Conservation (phyloP, 2,888 invertebrate species). For the Amphipyra tragopoginis region DNA sequence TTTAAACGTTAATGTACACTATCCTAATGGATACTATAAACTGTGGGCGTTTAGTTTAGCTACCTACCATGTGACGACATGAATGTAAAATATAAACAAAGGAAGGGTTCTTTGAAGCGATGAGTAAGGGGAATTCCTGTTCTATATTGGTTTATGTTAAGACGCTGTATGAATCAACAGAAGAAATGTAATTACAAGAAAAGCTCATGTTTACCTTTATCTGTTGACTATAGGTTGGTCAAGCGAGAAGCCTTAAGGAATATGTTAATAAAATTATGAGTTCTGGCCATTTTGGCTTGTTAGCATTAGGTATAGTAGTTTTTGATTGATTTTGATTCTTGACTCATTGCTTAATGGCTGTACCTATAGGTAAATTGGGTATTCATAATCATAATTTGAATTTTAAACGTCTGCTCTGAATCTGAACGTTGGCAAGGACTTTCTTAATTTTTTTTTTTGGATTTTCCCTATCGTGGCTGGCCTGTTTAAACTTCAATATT, state of each 20-base stretch:
- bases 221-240: not conserved
- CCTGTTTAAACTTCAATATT: too few relatives aligned
- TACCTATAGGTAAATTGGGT: too few relatives aligned
- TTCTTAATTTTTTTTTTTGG: too few relatives aligned
- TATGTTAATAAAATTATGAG: too few relatives aligned
- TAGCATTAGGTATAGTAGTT: too few relatives aligned
- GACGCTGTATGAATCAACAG: conserved; percentile 36
- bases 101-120: conserved; percentile 64
- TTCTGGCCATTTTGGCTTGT: too few relatives aligned
- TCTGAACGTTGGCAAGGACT: too few relatives aligned
- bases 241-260: not conserved
- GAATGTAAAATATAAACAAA: conserved; percentile 62
- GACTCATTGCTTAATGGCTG: too few relatives aligned
- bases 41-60: conserved; percentile 16
- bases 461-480: too few relatives aligned
- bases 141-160: conserved; percentile 37
- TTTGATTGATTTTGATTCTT: too few relatives aligned
- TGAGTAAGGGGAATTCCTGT: conserved; percentile 64
- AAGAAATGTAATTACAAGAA: conserved; percentile 16
- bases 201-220: not conserved
- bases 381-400: too few relatives aligned
- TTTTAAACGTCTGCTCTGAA: too few relatives aligned
- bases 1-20: conserved; percentile 27
- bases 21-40: conserved; percentile 27
- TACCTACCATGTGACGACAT: conserved; percentile 34